Conservation (phyloP, 2,888 invertebrate genomes). For the Fabriciana adippe region DNA sequence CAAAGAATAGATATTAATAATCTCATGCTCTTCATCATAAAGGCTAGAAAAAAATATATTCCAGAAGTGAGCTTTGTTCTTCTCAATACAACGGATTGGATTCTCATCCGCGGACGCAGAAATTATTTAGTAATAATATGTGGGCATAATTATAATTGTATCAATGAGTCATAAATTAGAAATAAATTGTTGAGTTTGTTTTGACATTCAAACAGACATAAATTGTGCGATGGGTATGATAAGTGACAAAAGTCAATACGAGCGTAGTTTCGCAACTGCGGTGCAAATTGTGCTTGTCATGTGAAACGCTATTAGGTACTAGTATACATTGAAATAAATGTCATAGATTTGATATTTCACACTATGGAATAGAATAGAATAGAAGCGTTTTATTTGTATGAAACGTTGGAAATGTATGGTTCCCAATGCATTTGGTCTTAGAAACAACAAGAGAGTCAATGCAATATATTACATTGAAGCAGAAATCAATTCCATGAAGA, state of each 20-base stretch:
- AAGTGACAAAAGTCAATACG: conserved; percentile 23
- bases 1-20: too few species aligned
- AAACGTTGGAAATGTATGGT: neutral
- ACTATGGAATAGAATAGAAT: neutral
- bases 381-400: neutral
- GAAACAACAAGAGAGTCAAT: too few species aligned
- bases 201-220: too few species aligned
- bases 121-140: neutral
- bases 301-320: conserved; percentile 3
- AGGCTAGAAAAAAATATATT: too few species aligned
- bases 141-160: neutral
- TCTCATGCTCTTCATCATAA: too few species aligned
- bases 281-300: conserved; percentile 13
- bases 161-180: too few species aligned
- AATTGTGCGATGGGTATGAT: neutral
- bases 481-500: too few species aligned
- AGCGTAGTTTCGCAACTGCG: conserved; percentile 18
- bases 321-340: conserved; percentile 20
- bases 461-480: too few species aligned
- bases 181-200: neutral
- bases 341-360: conserved; percentile 16
- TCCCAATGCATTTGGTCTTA: too few species aligned
- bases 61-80: too few species aligned
- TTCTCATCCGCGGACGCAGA: too few species aligned
- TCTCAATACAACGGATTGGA: too few species aligned